phyloP scores from a whole-genome alignment of 2,113 vertebrate genomes.

The Tinamus guttatus region DNA sequence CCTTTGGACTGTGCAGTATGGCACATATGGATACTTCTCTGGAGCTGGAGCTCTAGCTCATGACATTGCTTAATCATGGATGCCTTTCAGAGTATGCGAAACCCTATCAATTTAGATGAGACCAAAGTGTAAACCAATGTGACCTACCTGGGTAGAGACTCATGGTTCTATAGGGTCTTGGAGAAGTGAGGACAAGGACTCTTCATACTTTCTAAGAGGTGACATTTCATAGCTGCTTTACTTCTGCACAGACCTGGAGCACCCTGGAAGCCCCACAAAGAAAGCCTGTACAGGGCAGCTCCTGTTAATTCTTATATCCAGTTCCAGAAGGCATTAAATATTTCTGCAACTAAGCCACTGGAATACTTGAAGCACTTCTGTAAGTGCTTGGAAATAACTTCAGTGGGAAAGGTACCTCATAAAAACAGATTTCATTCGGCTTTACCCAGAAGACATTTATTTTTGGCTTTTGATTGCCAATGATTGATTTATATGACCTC shows the following conservation, averaged over 20 bases:
- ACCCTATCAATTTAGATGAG: neutral
- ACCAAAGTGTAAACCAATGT: neutral
- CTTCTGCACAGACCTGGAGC: neutral
- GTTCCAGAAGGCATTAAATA: neutral
- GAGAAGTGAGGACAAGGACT: neutral
- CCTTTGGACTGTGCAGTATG: neutral
- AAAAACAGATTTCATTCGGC: constrained; percentile 16
- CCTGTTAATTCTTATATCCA: neutral
- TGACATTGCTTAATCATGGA: neutral
- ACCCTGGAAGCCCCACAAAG: neutral
- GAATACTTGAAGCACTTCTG: neutral
- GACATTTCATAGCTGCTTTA: fast-evolving
- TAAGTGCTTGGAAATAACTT: neutral
- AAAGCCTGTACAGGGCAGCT: neutral
- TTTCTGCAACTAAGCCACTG: neutral
- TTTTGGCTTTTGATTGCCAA: constrained; percentile 12
- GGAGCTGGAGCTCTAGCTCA: neutral
- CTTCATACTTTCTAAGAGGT: neutral
- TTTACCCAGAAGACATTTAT: neutral
- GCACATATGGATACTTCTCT: neutral
- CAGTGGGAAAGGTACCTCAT: constrained; percentile 3
- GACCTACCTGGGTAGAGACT: neutral
- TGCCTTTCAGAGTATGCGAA: neutral
- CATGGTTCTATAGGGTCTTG: neutral
- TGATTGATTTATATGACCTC: neutral